Evolutionary conservation across 2,797 vertebrate genomes (phyloP), one percentile per base, ranked within the genome.

Genomic region (Acridotheres tristis): DNA sequence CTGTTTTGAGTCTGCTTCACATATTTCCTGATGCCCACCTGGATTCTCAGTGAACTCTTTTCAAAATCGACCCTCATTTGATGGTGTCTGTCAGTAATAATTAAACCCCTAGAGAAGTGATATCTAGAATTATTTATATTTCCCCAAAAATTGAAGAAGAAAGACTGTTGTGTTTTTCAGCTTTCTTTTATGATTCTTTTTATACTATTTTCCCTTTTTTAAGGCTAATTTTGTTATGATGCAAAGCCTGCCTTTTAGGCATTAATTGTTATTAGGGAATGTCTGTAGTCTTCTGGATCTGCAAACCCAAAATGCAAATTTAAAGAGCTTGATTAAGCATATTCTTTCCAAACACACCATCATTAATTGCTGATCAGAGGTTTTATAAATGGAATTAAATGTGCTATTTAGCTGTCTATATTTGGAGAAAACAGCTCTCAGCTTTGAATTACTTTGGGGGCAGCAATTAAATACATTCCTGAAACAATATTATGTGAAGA

Each of bases 341-440:
- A 36, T 76, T 85, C 68, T 76, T 79, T 32, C 45, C 25, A 83
- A 72, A 72, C 13, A 61, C n/a, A n/a, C 9, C 25, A 54, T 36
- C 32, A 61, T 68, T 75, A 72, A 59, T 76, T 43, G 25, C 16
- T 38, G n/a, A 82, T 48, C 36, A 68, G 42, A 45, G 23, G 4
- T 27, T 85, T 91, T 75, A 79, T 9, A 82, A 72, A 43, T 72
- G 20, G 29, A 88, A 85, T 79, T 48, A 72, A 88, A 57, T 69
- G 50, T 2, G 1, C 10, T 50, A 6, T 73, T 84, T 61, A 25
- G 11, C 43, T 50, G 5, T 30, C 15, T 85, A 0, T 17, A 57
- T 32, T 84, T 54, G 22, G 16, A 54, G 11, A 75, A 88, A 79
- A 55, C 6, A 26, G 27, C 36, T 86, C 19, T 40, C 8, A 43